phyloP scores from a whole-genome alignment of 2,113 vertebrate genomes.

The Carlito syrichta region DNA sequence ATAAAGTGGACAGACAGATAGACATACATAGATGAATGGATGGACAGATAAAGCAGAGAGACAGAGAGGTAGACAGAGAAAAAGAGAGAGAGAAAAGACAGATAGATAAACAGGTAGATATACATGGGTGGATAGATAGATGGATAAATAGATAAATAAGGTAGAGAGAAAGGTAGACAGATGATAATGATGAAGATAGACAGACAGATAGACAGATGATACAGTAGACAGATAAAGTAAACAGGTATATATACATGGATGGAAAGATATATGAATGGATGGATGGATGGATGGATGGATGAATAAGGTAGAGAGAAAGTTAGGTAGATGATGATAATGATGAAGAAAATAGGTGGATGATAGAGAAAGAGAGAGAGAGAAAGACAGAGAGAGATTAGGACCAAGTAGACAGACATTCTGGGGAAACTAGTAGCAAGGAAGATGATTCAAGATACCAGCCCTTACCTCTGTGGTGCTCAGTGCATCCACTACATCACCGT shows the following conservation, averaged over 20 bases:
- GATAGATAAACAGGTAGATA: background rate
- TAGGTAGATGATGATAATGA: too few relatives aligned
- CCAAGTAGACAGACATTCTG: background rate
- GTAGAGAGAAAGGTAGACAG: background rate
- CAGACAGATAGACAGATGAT: background rate
- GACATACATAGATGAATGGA: background rate
- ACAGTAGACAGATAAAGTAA: too few relatives aligned
- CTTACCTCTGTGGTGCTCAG: constrained; percentile 62
- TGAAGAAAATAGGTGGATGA: too few relatives aligned
- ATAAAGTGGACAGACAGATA: too few relatives aligned
- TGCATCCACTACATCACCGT: constrained; percentile 56
- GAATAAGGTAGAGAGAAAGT: too few relatives aligned
- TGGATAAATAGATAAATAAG: background rate
- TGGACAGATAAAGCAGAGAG: background rate
- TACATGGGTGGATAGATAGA: background rate
- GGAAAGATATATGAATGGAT: background rate
- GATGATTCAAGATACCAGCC: background rate
- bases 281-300: background rate
- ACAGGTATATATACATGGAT: background rate
- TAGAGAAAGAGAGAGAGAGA: background rate
- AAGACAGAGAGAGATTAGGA: background rate
- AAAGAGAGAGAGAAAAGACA: too few relatives aligned
- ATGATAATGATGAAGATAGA: too few relatives aligned
- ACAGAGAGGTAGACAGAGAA: too few relatives aligned
- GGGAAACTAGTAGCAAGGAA: background rate